Base-by-base conservation (phyloP, 2,797 vertebrate species). In the Periparus ater region DNA sequence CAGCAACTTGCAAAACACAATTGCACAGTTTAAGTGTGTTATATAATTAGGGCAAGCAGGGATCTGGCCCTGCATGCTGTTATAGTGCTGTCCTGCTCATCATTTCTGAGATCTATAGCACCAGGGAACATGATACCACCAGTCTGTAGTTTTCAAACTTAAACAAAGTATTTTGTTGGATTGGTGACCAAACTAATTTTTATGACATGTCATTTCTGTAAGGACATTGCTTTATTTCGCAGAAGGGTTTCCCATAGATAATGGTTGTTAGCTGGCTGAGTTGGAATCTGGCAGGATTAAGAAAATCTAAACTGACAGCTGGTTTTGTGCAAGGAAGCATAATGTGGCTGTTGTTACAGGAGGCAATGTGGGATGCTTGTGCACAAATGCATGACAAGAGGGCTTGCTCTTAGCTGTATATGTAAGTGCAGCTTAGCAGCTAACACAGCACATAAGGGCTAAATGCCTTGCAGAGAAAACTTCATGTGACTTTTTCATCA, bases 251-350 rank as follows among this genome's bases (percentile, higher is more conserved):
- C 95, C 96, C 95, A 92, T 92, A 96, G 96, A 97, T 95, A 97
- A 96, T 81, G 88, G 92, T 93, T 98, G 97, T 95, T 97, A 96
- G 96, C 85, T 97, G 98, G 96, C 95, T 78, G 93, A 97, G 95
- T 76, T 97, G 94, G 95, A 96, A 97, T 97, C 97, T 97, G 96
- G 96, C 91, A 97, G 96, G 98, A 98, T 98, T 98, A 98, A 97
- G 96, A 97, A 98, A 97, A 98, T 98, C 80, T 96, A 96, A 98
- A 93, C 96, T 97, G 98, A 98, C 98, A 98, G 98, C 97, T 97
- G 96, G 96, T 97, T 97, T 97, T 97, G 96, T 97, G 96, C 97
- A 95, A 95, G 96, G 97, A 96, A 95, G 95, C 97, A 97, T 97
- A 97, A 98, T 97, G 97, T 96, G 70, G 86, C 95, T 97, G 97